A percentile compares a stretch with the other conserved stretches of the same genome.
phyloP scores from a whole-genome alignment of 2,797 vertebrate genomes.

The Mormyrops boulengeri region DNA sequence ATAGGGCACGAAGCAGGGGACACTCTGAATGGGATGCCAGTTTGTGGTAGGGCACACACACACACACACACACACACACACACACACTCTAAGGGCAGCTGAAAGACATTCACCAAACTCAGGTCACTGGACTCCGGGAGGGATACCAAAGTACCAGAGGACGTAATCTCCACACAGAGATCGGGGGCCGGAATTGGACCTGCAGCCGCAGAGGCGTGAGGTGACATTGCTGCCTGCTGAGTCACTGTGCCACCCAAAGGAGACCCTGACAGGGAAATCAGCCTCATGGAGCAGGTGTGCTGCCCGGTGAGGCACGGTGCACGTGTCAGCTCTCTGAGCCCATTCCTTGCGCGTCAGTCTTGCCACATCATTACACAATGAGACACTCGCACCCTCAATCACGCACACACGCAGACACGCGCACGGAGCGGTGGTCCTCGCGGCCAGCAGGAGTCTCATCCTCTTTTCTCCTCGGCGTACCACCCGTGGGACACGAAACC shows the following conservation, averaged over 20 bases:
- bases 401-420: background rate
- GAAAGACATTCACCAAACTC: background rate
- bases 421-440: background rate
- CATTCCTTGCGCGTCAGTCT: background rate
- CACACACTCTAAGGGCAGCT: background rate
- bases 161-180: background rate
- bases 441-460: background rate
- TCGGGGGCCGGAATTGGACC: background rate
- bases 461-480: background rate
- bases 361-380: background rate
- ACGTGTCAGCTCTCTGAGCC: background rate
- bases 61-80: background rate
- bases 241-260: background rate
- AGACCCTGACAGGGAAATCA: background rate
- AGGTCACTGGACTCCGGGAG: background rate
- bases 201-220: background rate
- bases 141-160: background rate
- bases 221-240: background rate
- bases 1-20: background rate
- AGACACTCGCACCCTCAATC: background rate
- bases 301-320: background rate
- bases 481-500: background rate
- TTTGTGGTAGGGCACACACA: background rate
- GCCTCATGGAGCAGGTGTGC: background rate
- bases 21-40: background rate